These are phyloP conservation scores for Rostratula benghalensis DNA, from an alignment of 2,113 vertebrate species.

Conservation along the genomic window DNA sequence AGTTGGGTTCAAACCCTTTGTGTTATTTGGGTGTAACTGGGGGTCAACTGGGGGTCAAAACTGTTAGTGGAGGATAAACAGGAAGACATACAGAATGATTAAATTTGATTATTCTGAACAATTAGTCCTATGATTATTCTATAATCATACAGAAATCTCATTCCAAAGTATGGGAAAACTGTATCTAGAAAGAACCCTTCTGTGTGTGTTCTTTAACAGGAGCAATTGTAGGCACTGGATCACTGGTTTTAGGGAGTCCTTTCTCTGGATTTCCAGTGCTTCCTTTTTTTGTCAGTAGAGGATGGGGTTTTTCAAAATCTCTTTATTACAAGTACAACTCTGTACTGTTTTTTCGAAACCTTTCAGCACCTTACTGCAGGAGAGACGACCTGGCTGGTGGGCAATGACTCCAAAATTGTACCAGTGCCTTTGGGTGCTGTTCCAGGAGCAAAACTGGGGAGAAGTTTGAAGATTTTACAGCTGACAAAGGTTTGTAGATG, in stretches of 20 bases:
- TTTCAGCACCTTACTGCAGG: neutral
- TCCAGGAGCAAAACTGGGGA: neutral
- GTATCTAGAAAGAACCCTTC: neutral
- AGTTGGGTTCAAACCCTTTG: neutral
- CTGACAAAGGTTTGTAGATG: neutral
- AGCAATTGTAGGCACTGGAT: neutral
- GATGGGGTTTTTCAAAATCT: neutral
- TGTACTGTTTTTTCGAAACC: neutral
- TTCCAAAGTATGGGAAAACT: neutral
- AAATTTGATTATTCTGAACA: neutral
- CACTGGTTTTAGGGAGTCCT: neutral
- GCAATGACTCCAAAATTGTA: neutral
- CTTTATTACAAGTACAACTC: neutral
- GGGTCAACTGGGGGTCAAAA: neutral
- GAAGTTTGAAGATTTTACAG: neutral
- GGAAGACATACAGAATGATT: neutral
- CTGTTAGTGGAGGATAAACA: neutral
- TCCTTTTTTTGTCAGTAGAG: neutral
- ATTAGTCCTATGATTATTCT: neutral
- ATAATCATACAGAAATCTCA: neutral
- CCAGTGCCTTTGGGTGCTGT: neutral
- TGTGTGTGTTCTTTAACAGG: accelerated
- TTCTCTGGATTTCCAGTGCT: neutral
- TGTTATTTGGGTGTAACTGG: neutral
- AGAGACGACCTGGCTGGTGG: neutral